A percentile compares a stretch with the other conserved stretches of the same genome.
phyloP scores from a whole-genome alignment of 2,888 invertebrate genomes.

The Caenorhabditis afra region DNA sequence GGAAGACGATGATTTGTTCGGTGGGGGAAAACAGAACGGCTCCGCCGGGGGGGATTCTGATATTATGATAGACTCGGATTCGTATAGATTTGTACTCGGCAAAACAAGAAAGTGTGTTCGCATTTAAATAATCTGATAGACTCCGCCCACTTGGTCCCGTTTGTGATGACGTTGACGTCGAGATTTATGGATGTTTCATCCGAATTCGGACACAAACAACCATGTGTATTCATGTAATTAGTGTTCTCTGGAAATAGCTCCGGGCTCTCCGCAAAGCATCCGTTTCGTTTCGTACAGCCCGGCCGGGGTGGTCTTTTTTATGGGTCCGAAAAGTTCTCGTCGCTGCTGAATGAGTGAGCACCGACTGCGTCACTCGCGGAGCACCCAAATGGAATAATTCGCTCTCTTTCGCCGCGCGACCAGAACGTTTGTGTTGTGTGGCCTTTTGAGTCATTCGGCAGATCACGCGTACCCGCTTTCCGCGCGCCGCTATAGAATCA shows the following conservation, averaged over 20 bases:
- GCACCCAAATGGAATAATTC: slow-evolving; percentile 48
- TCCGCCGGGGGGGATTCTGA: too few species aligned
- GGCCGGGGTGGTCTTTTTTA: not conserved
- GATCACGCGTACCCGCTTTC: slow-evolving; percentile 30
- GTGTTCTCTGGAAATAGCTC: too few species aligned
- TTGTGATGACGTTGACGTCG: too few species aligned
- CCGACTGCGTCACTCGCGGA: slow-evolving; percentile 17
- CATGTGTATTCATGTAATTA: too few species aligned
- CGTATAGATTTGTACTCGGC: not conserved
- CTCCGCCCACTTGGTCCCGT: too few species aligned
- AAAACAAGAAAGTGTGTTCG: slow-evolving; percentile 22
- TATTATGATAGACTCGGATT: too few species aligned
- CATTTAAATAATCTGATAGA: slow-evolving; percentile 34
- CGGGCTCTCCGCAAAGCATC: too few species aligned
- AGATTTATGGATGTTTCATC: slow-evolving; percentile 27
- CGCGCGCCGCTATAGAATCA: slow-evolving; percentile 24
- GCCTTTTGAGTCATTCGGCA: slow-evolving; percentile 34
- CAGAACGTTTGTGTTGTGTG: slow-evolving; percentile 50
- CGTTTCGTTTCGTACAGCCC: not conserved
- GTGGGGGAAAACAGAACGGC: too few species aligned
- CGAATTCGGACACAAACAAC: too few species aligned
- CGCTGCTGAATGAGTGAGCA: slow-evolving; percentile 10
- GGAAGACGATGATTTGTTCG: too few species aligned
- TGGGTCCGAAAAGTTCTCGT: too few species aligned
- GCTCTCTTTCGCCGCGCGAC: not conserved